Evolutionary conservation across 2,888 invertebrate genomes (phyloP), one percentile per base, ranked within the genome.

Genomic region (Pandemis cinnamomeana): DNA sequence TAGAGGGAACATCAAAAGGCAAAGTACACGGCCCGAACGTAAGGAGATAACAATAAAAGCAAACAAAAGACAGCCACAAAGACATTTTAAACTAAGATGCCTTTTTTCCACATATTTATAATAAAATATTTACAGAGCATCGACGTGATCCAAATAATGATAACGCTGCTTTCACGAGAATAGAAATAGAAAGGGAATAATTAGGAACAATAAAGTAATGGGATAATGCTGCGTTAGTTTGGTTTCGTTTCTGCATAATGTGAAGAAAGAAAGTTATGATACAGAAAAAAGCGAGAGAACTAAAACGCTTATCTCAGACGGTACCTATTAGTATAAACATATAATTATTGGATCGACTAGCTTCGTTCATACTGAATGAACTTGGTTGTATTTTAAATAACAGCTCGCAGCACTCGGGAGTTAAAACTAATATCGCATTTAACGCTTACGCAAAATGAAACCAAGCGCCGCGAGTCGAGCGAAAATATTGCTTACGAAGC

Each of bases 121-220:
- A 83, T 82, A 83, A 84, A 79, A 76, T 81, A 84, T 82, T 81
- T 81, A 80, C 79, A 77, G 77, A 76, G 79, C 81, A 79, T 80
- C 83, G 79, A 83, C 82, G 81, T 79, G 84, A 87, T 86, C 82
- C 82, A 83, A 85, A 82, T 83, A 86, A 86, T 84, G 82, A 85
- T 79, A 87, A 87, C 86, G 83, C 46, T 15, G 83, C 46, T 15
- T 58, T 58, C 27, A 80, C 82, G 84, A 83, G 82, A 84, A 86
- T 80, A 80, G 81, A 84, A 86, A 87, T 84, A 82, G 83, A 83
- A 85, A 80, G 83, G 80, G 82, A 84, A 85, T 90, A 90, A 92
- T 91, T 89, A 91, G 86, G 83, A 89, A 86, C 88, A 88, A 90
- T 88, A 90, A 83, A 89, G 89, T 87, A 90, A 89, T 85, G 75